Evolutionary conservation across 1,140 invertebrate species (phyloP).

Genomic region (Habropoda laboriosa): DNA sequence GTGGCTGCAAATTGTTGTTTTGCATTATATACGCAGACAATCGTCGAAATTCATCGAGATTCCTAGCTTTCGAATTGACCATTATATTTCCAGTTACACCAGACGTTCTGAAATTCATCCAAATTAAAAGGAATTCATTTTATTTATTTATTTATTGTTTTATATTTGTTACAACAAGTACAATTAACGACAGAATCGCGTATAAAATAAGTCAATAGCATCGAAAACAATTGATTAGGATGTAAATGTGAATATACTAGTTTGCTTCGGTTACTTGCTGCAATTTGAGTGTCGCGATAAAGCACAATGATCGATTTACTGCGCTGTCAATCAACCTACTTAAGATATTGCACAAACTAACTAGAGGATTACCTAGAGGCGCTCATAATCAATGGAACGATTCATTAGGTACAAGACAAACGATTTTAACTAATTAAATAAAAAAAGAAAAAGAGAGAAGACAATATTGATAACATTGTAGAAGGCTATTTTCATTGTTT

Average conservation of each 20-base stretch:
- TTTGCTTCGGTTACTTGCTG: neutral
- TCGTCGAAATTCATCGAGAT: constrained; percentile 89
- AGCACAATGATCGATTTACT: neutral
- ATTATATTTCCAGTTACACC: constrained; percentile 82
- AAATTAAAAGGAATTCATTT: neutral
- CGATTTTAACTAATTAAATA: neutral
- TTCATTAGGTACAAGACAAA: neutral
- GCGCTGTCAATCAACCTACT: neutral
- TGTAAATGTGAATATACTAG: neutral
- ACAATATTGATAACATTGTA: too few species aligned
- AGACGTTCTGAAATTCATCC: constrained; percentile 79
- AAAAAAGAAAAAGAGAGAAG: too few species aligned
- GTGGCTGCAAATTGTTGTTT: constrained; percentile 91
- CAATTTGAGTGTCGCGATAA: neutral
- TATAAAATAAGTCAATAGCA: neutral
- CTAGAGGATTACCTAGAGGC: too few species aligned
- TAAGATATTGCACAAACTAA: neutral
- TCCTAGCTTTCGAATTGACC: constrained; percentile 87
- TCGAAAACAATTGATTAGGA: neutral
- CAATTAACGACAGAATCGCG: neutral
- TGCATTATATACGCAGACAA: constrained; percentile 96
- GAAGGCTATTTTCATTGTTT: too few species aligned
- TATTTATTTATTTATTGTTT: neutral
- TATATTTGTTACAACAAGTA: neutral
- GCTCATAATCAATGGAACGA: neutral